Evolutionary conservation across 2,797 vertebrate species (phyloP), one percentile per base, ranked within the genome.

Genomic region (Muscicapa striata): DNA sequence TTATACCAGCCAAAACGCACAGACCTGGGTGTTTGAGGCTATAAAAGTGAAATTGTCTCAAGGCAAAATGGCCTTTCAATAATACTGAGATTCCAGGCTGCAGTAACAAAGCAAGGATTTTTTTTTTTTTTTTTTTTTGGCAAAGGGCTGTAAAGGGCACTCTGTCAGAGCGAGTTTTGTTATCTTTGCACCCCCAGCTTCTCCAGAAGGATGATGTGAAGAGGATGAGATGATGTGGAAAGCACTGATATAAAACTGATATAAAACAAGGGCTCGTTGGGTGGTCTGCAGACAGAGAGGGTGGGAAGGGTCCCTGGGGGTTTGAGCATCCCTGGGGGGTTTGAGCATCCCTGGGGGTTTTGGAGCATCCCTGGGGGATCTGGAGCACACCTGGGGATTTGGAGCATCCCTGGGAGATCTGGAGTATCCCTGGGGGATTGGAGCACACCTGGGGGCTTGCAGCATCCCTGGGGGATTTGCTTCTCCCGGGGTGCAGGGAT

Each of bases 1-100:
- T 69, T 21, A 3, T 1, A 41, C 3, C 5, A 64, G 8, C 52
- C 11, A 0, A 55, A 77, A 45, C 1, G 2, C 73, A 55, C 73
- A 68, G 40, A 23, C 11, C n/a, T 15, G 49, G 20, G 2, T 30
- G 18, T 2, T 7, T 5, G 1, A 57, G n/a, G 52, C 62, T 68
- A 8, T 29, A 19, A 72, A 75, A 55, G 32, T 32, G 49, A 48
- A 26, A 55, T 15, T 1, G 11, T 52, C 74, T 51, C 67, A n/a
- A 61, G 70, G 63, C 29, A 54, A 80, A 83, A 67, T 5, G 13
- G 8, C 64, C 26, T 48, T 90, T 61, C 24, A 54, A 43, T 23
- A 30, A 30, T 3, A 7, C 6, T 49, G 54, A 73, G 81, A 40
- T 54, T 17, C 16, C 73, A n/a, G 38, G 30, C 41, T 84, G 57